These are phyloP conservation scores for Nycticebus coucang DNA, from an alignment of 2,113 vertebrate species.

Conservation along the genomic window DNA sequence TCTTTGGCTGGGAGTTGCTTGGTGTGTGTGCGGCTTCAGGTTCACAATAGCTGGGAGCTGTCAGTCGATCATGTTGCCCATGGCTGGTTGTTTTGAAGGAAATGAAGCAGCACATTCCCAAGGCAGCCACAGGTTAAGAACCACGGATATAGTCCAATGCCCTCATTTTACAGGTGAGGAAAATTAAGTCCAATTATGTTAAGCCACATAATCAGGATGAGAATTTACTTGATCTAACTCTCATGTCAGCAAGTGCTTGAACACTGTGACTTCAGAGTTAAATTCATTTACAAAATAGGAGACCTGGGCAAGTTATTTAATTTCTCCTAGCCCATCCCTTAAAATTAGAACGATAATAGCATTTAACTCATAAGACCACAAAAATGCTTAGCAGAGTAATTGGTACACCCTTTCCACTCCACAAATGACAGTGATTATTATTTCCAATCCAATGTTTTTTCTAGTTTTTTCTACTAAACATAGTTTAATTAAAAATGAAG, in stretches of 20 bases:
- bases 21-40: neutral
- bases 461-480: neutral
- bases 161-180: neutral
- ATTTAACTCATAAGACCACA: neutral
- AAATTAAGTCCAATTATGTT: neutral
- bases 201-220: neutral
- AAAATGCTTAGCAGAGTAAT: neutral
- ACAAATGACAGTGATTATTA: neutral
- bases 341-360: neutral
- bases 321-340: neutral
- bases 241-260: neutral
- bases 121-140: neutral
- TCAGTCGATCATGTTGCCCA: neutral
- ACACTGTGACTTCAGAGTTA: neutral
- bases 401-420: neutral
- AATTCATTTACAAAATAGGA: neutral
- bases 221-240: neutral
- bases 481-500: neutral
- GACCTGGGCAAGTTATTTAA: neutral
- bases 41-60: neutral
- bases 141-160: neutral
- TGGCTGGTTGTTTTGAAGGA: neutral
- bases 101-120: neutral
- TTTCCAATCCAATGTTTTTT: neutral
- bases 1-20: neutral